A percentile compares a stretch with the other conserved stretches of the same genome.
Evolutionary conservation across 2,888 invertebrate species (phyloP).

Genomic region (Entomobrya multifasciata): DNA sequence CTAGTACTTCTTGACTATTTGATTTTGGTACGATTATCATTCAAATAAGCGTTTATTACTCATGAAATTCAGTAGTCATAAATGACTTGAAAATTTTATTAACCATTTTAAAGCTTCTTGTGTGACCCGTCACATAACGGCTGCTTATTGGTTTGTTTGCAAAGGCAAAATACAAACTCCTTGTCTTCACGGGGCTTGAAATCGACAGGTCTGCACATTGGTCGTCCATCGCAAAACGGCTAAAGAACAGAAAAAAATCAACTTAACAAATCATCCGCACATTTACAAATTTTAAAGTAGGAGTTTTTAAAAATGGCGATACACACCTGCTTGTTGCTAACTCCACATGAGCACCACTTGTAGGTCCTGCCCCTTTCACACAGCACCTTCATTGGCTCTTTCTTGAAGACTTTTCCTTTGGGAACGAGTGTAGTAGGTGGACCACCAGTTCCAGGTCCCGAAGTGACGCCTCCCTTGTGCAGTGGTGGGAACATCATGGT

Average conservation of each 20-base stretch:
- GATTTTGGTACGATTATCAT: too few species aligned
- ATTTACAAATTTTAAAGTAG: not conserved
- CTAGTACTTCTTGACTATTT: too few species aligned
- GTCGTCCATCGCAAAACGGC: slow-evolving; percentile 74
- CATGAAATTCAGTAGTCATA: too few species aligned
- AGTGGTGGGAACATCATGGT: not conserved
- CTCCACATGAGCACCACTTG: slow-evolving; percentile 74
- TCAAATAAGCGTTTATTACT: too few species aligned
- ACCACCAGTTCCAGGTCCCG: not conserved
- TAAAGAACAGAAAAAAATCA: not conserved
- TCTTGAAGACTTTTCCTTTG: slow-evolving; percentile 67
- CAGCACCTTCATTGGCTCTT: slow-evolving; percentile 43
- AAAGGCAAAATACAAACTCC: slow-evolving; percentile 97
- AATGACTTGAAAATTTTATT: too few species aligned
- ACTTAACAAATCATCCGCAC: not conserved
- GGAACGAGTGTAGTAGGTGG: not conserved
- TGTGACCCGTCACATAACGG: slow-evolving; percentile 99
- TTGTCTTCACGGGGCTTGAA: slow-evolving; percentile 82
- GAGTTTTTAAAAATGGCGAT: not conserved
- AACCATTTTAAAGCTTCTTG: slow-evolving; percentile 70
- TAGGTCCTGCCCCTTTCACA: slow-evolving; percentile 70
- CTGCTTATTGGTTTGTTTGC: slow-evolving; percentile 95
- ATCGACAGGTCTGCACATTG: slow-evolving; percentile 43
- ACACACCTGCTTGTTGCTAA: slow-evolving; percentile 62
- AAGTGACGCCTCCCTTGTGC: not conserved